These are phyloP conservation scores for Scaptomyza flava DNA, from an alignment of 2,888 invertebrate genomes.

Conservation along the genomic window DNA sequence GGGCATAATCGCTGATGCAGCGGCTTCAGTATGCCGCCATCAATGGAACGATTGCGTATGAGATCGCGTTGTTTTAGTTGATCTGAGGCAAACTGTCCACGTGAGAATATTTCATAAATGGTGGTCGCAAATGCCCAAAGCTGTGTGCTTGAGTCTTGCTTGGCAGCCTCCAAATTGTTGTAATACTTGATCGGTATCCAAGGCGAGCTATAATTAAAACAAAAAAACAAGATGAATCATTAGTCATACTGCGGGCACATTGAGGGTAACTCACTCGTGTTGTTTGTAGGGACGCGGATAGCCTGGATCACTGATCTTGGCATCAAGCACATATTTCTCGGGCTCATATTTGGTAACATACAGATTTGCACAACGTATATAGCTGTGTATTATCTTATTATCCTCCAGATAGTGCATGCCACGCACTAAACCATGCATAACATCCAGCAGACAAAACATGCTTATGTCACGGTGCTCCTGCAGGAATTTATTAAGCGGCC, in stretches of 20 bases:
- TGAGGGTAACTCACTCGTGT: constrained; percentile 54
- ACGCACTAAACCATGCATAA: constrained; percentile 91
- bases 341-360: constrained; percentile 91
- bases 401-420: constrained; percentile 95
- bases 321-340: constrained; percentile 87
- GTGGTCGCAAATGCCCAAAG: constrained; percentile 97
- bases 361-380: constrained; percentile 92
- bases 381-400: constrained; percentile 92
- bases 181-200: constrained; percentile 96
- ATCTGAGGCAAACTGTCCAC: constrained; percentile 85
- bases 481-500: constrained; percentile 88
- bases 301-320: constrained; percentile 94
- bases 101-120: constrained; percentile 95
- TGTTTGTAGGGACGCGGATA: constrained; percentile 86
- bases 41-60: constrained; percentile 51
- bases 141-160: constrained; percentile 90
- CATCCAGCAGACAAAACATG: constrained; percentile 91
- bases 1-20: constrained; percentile 90
- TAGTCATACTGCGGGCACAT: not conserved
- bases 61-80: constrained; percentile 82
- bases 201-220: constrained; percentile 87
- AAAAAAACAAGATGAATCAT: constrained; percentile 1
- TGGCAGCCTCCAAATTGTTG: constrained; percentile 88
- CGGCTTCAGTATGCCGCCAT: constrained; percentile 87
- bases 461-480: constrained; percentile 86